Evolutionary conservation across 1,140 invertebrate genomes (phyloP).

Genomic region (Potamilus streckersoni): DNA sequence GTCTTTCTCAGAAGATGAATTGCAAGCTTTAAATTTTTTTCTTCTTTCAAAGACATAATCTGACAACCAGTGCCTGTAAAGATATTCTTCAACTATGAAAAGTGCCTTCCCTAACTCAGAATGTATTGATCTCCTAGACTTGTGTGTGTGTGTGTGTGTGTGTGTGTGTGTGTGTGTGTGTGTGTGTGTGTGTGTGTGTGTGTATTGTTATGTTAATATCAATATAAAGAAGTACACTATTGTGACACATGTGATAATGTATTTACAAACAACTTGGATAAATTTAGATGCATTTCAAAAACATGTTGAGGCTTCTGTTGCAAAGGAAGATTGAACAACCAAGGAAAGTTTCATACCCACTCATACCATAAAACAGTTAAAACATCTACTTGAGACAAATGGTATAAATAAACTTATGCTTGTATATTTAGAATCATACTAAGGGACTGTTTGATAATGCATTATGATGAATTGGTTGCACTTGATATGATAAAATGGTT

Average conservation of each 20-base stretch:
- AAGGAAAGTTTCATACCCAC: slow-evolving; percentile 26
- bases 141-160: too few species aligned
- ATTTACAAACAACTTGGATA: slow-evolving; percentile 16
- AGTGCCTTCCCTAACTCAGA: slow-evolving; percentile 5
- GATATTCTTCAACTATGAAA: slow-evolving; percentile 27
- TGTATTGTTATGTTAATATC: slow-evolving; percentile 19
- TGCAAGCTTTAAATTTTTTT: slow-evolving; percentile 10
- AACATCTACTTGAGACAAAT: slow-evolving; percentile 21
- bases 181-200: too few species aligned
- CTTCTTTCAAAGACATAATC: not conserved
- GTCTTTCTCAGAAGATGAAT: slow-evolving; percentile 2
- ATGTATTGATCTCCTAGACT: slow-evolving; percentile 12
- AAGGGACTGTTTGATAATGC: not conserved
- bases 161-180: too few species aligned
- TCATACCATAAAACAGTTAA: slow-evolving; percentile 23
- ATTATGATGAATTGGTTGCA: not conserved
- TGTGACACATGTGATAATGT: slow-evolving; percentile 21
- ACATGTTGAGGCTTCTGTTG: slow-evolving; percentile 22
- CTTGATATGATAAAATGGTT: not conserved
- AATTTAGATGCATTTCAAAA: slow-evolving; percentile 9
- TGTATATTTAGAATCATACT: not conserved
- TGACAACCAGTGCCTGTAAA: slow-evolving; percentile 12
- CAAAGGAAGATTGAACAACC: slow-evolving; percentile 17
- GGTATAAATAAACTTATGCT: slow-evolving; percentile 7
- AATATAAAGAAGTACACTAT: slow-evolving; percentile 25